These are phyloP conservation scores for Lanistes nyassanus DNA, from an alignment of 1,140 invertebrate species.

Conservation along the genomic window DNA sequence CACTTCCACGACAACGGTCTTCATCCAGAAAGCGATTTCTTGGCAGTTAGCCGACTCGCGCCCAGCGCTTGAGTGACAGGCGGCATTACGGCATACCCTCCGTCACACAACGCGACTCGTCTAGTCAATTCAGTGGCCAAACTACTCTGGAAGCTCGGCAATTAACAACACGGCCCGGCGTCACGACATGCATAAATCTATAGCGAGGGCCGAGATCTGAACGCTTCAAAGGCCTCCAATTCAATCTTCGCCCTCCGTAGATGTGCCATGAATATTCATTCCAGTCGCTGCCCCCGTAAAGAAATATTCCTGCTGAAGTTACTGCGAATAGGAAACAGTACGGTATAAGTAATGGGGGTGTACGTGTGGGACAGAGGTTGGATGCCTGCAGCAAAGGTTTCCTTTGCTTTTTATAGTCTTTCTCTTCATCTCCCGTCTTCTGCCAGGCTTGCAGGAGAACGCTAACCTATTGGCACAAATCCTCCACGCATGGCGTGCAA, in stretches of 20 bases:
- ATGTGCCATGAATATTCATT: constrained; percentile 13
- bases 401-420: not conserved
- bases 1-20: too few relatives aligned
- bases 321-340: not conserved
- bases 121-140: not conserved
- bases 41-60: too few relatives aligned
- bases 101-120: not conserved
- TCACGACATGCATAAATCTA: constrained; percentile 6
- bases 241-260: constrained; percentile 7
- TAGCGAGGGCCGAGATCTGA: not conserved
- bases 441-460: not conserved
- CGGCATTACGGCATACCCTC: not conserved
- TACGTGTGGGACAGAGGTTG: not conserved
- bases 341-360: not conserved
- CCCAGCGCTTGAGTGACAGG: not conserved
- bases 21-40: too few relatives aligned
- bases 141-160: not conserved
- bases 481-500: constrained; percentile 6
- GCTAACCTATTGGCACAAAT: not conserved
- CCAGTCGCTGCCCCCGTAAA: not conserved
- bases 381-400: not conserved
- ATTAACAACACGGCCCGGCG: not conserved
- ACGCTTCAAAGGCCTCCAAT: not conserved
- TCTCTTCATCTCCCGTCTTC: not conserved
- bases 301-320: constrained; percentile 4